phyloP scores from a whole-genome alignment of 2,113 vertebrate species.

The Corydoras sp. region DNA sequence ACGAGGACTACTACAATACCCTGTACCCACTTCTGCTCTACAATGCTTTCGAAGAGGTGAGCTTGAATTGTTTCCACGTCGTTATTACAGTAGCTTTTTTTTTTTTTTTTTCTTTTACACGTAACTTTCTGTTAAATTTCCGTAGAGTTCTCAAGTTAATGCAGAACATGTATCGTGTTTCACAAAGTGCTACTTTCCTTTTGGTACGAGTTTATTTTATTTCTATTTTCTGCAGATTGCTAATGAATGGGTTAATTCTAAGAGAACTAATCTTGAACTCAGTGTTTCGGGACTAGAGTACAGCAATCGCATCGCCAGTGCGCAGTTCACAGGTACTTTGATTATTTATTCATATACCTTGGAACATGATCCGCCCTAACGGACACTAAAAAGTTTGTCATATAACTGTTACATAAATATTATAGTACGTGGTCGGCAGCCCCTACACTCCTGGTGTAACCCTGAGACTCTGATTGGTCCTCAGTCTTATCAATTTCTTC shows the following conservation, averaged over 20 bases:
- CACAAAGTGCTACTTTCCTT: background rate
- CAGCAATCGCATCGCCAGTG: constrained; percentile 28
- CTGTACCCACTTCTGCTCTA: constrained; percentile 75
- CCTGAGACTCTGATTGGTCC: too few species aligned
- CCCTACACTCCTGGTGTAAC: too few species aligned
- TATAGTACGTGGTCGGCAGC: too few species aligned
- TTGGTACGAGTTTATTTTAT: background rate
- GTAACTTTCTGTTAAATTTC: too few species aligned
- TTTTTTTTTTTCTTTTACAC: too few species aligned
- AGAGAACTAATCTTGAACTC: background rate
- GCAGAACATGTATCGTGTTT: too few species aligned
- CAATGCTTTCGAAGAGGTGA: constrained; percentile 81
- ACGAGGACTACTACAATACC: constrained; percentile 66
- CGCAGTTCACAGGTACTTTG: constrained; percentile 42
- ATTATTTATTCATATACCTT: background rate
- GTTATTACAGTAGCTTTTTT: too few species aligned
- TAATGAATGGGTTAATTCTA: constrained; percentile 40
- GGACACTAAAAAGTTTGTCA: too few species aligned
- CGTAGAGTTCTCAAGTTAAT: too few species aligned
- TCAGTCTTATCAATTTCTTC: too few species aligned
- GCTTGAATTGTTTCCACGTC: constrained; percentile 23
- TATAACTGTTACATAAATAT: too few species aligned
- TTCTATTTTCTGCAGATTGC: constrained; percentile 40
- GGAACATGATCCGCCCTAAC: too few species aligned
- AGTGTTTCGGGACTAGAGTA: constrained; percentile 36